Conservation (phyloP, 2,797 vertebrate genomes). For the Anas georgica region DNA sequence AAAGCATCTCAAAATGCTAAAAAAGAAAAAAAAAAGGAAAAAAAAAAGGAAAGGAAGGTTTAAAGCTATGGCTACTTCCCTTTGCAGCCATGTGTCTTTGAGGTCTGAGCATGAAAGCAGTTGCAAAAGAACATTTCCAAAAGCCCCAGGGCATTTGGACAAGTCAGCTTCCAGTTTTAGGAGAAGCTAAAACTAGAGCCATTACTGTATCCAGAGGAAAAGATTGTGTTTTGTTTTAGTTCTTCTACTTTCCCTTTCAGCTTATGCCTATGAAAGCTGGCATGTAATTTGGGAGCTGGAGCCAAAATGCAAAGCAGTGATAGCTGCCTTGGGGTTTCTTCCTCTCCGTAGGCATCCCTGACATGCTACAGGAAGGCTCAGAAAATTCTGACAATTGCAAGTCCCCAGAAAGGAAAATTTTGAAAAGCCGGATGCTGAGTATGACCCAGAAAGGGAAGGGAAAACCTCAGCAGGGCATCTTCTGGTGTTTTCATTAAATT, state of each 20-base stretch:
- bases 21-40: background rate
- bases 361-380: background rate
- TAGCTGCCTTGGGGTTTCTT: constrained; percentile 48
- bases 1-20: background rate
- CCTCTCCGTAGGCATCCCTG: constrained; percentile 22
- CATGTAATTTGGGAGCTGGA: background rate
- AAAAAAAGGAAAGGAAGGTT: background rate
- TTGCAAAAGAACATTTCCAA: background rate
- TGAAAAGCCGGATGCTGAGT: constrained; percentile 34
- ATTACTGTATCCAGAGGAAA: background rate
- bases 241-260: constrained; percentile 40
- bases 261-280: constrained; percentile 39
- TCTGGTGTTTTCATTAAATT: constrained; percentile 10
- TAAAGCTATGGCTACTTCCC: background rate
- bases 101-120: constrained; percentile 25
- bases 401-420: constrained; percentile 5
- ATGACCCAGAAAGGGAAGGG: constrained; percentile 45
- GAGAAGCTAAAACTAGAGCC: background rate
- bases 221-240: constrained; percentile 20
- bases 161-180: background rate
- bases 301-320: constrained; percentile 46
- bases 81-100: background rate
- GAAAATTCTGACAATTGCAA: constrained; percentile 25
- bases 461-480: constrained; percentile 39
- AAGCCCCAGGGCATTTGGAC: background rate